A percentile compares a stretch with the other conserved stretches of the same genome.
Conservation (phyloP, 2,797 vertebrate genomes). For the Hydrolagus colliei region DNA sequence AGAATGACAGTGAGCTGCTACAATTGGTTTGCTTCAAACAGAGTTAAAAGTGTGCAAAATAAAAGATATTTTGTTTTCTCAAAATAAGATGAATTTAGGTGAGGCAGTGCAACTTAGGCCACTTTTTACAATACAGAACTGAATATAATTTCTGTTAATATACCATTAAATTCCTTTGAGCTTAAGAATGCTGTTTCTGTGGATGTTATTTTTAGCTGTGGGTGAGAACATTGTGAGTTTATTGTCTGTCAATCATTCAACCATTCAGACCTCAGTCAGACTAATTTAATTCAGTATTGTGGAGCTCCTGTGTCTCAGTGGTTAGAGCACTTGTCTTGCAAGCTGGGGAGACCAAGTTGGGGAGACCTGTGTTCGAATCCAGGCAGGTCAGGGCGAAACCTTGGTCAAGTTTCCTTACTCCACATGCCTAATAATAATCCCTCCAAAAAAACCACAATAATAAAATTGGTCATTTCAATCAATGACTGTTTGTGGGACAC, state of each 20-base stretch:
- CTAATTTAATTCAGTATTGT: not conserved
- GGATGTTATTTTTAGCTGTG: not conserved
- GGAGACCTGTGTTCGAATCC: too few relatives aligned
- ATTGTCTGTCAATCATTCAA: not conserved
- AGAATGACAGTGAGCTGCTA: not conserved
- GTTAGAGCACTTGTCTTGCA: too few relatives aligned
- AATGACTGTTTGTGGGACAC: too few relatives aligned
- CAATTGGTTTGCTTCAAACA: constrained; percentile 6
- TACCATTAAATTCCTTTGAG: not conserved
- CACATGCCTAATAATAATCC: too few relatives aligned
- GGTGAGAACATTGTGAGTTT: not conserved
- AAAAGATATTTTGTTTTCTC: not conserved
- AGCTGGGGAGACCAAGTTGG: too few relatives aligned
- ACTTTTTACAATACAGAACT: not conserved
- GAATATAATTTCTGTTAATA: not conserved
- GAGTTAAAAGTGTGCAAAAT: not conserved
- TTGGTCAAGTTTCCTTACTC: too few relatives aligned
- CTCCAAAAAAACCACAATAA: too few relatives aligned
- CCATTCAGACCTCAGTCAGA: not conserved
- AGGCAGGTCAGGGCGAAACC: too few relatives aligned
- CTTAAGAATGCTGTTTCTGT: not conserved
- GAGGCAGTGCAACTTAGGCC: not conserved
- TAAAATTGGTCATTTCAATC: too few relatives aligned
- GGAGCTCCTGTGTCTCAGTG: too few relatives aligned
- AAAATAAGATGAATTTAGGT: not conserved